phyloP scores from a whole-genome alignment of 2,888 invertebrate species.

The Acanthopleura granulata region DNA sequence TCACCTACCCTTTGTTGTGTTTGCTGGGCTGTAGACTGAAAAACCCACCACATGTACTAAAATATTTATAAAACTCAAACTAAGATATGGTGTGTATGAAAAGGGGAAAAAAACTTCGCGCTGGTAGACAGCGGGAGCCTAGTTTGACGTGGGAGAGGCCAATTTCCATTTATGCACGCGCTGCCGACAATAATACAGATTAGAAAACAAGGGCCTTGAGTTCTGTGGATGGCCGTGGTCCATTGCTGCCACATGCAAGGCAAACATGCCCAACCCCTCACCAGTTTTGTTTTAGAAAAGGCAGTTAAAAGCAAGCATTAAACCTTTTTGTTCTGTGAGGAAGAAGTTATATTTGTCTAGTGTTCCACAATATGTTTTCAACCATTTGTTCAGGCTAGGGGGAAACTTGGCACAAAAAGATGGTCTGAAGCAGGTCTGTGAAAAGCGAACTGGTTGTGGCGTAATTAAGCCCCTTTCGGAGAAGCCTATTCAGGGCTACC shows the following conservation, averaged over 20 bases:
- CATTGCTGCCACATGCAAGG: conserved; percentile 11
- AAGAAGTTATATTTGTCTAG: conserved; percentile 17
- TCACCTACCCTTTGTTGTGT: conserved; percentile 6
- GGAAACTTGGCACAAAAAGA: neutral
- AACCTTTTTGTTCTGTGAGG: conserved; percentile 2
- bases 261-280: neutral
- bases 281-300: conserved; percentile 17
- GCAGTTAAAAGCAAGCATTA: conserved; percentile 19
- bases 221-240: neutral
- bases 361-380: conserved; percentile 16
- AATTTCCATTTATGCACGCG: conserved; percentile 12
- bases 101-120: neutral
- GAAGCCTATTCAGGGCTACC: neutral
- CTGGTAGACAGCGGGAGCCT: neutral
- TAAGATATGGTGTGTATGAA: conserved; percentile 7
- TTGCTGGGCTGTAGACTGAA: neutral
- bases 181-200: conserved; percentile 7
- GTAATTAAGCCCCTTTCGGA: conserved; percentile 14
- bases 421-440: conserved; percentile 2
- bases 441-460: conserved; percentile 3
- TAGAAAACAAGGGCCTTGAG: neutral
- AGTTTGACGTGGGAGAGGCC: neutral
- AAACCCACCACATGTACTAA: conserved; percentile 13
- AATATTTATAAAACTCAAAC: conserved; percentile 16
- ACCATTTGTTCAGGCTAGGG: neutral